These are phyloP conservation scores for Whitmania pigra DNA, from an alignment of 1,140 invertebrate species.

Conservation along the genomic window DNA sequence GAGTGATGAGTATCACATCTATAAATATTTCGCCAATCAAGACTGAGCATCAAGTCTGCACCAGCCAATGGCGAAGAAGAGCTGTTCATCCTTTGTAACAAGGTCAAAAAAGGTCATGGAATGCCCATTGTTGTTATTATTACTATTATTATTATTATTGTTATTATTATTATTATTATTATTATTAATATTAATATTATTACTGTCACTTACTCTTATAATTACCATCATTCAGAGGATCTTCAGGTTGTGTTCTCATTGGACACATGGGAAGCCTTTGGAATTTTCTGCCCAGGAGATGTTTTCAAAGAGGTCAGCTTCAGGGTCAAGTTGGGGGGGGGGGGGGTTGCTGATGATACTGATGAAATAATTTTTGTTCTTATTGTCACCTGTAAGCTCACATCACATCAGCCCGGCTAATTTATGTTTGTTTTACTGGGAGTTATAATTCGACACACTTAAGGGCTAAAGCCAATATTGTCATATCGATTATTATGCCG, in stretches of 20 bases:
- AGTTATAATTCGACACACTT: too few relatives aligned
- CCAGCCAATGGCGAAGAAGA: slow-evolving; percentile 1
- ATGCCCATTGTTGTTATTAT: too few relatives aligned
- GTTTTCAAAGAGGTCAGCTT: slow-evolving; percentile 5
- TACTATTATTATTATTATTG: not conserved
- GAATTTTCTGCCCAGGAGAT: not conserved
- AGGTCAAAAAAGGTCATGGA: slow-evolving; percentile 1
- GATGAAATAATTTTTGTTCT: too few relatives aligned
- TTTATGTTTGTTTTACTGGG: too few relatives aligned
- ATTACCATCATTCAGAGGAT: not conserved
- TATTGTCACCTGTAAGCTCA: too few relatives aligned
- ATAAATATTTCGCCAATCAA: too few relatives aligned
- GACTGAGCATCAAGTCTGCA: not conserved
- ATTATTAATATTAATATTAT: not conserved
- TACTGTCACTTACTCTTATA: not conserved
- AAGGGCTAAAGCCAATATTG: too few relatives aligned
- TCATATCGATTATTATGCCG: too few relatives aligned
- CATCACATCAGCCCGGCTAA: too few relatives aligned
- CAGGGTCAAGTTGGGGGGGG: too few relatives aligned
- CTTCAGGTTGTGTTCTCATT: not conserved
- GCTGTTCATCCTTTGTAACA: slow-evolving; percentile 10
- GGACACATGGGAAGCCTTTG: not conserved
- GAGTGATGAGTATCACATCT: too few relatives aligned
- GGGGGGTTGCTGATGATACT: too few relatives aligned
- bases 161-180: slow-evolving; percentile 1